Evolutionary conservation across 2,113 vertebrate species (phyloP).

Genomic region (Calyptommatus sinebrachiatus): DNA sequence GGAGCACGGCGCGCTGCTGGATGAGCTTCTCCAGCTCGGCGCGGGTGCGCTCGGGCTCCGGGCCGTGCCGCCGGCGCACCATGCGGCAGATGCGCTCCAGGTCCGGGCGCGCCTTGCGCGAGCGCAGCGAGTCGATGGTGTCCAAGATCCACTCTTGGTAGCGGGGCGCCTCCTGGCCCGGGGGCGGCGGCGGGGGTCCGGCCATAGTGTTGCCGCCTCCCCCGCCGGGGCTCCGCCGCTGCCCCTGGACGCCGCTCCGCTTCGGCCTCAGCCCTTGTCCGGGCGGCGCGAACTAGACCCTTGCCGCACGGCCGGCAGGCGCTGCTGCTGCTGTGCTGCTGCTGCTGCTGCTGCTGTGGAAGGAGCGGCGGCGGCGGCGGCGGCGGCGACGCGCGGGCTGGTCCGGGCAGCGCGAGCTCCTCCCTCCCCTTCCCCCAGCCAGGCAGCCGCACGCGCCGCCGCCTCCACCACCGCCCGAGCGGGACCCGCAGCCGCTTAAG

Average conservation of each 20-base stretch:
- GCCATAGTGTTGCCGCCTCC: constrained; percentile 71
- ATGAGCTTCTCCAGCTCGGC: constrained; percentile 89
- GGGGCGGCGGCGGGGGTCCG: constrained; percentile 70
- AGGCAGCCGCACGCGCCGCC: constrained; percentile 56
- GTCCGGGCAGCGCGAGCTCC: constrained; percentile 59
- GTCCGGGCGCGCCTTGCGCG: constrained; percentile 90
- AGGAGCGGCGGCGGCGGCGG: constrained; percentile 34
- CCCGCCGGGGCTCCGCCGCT: constrained; percentile 75
- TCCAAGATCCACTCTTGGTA: constrained; percentile 91
- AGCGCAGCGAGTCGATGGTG: constrained; percentile 90
- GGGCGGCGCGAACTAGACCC: constrained; percentile 58
- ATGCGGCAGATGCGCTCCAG: constrained; percentile 91
- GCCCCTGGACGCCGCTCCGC: constrained; percentile 56
- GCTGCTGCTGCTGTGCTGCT: constrained; percentile 46
- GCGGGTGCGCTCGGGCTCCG: constrained; percentile 86
- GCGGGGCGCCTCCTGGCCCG: constrained; percentile 74
- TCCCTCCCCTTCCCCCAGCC: constrained; percentile 47
- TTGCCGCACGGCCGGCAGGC: constrained; percentile 38
- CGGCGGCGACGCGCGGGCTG: constrained; percentile 64
- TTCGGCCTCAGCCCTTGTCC: constrained; percentile 62
- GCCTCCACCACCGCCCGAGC: constrained; percentile 42
- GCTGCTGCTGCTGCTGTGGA: constrained; percentile 40
- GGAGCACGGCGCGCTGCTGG: constrained; percentile 84
- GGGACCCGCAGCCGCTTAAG: constrained; percentile 44
- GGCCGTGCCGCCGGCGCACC: constrained; percentile 89